Percentiles rank a stretch among this genome's conserved stretches.
These are phyloP conservation scores for Oryzias sinensis DNA, from an alignment of 2,797 vertebrate genomes.

Conservation along the genomic window DNA sequence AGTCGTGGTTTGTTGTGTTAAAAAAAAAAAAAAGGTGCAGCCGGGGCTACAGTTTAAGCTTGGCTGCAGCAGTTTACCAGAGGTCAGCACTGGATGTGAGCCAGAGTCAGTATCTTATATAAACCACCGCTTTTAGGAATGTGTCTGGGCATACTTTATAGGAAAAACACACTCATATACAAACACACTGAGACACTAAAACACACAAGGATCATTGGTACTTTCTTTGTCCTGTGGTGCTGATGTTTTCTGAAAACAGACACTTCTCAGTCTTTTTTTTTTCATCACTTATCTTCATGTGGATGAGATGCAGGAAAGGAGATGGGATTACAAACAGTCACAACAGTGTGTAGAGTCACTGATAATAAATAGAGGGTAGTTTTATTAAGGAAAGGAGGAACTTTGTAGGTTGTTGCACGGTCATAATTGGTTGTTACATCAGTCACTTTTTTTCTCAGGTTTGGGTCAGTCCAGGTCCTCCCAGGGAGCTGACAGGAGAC, in stretches of 20 bases:
- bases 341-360: slow-evolving; percentile 22
- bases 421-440: slow-evolving; percentile 17
- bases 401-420: neutral
- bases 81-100: slow-evolving; percentile 40
- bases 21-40: slow-evolving; percentile 11
- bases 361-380: slow-evolving; percentile 1
- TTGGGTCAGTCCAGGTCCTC: slow-evolving; percentile 37
- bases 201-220: slow-evolving; percentile 1
- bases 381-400: too few species aligned
- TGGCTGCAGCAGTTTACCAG: slow-evolving; percentile 23
- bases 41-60: slow-evolving; percentile 19
- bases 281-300: neutral
- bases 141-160: slow-evolving; percentile 52
- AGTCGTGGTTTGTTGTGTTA: slow-evolving; percentile 4
- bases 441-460: slow-evolving; percentile 28
- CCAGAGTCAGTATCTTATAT: slow-evolving; percentile 45
- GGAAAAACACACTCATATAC: slow-evolving; percentile 27
- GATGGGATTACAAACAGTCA: slow-evolving; percentile 25
- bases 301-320: neutral
- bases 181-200: slow-evolving; percentile 1
- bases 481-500: slow-evolving; percentile 42
- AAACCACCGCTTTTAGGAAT: slow-evolving; percentile 55
- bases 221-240: neutral
- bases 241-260: slow-evolving; percentile 14
- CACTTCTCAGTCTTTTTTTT: neutral